Evolutionary conservation across 2,888 invertebrate species (phyloP), one percentile per base, ranked within the genome.

Genomic region (Trichopoda pennipes): DNA sequence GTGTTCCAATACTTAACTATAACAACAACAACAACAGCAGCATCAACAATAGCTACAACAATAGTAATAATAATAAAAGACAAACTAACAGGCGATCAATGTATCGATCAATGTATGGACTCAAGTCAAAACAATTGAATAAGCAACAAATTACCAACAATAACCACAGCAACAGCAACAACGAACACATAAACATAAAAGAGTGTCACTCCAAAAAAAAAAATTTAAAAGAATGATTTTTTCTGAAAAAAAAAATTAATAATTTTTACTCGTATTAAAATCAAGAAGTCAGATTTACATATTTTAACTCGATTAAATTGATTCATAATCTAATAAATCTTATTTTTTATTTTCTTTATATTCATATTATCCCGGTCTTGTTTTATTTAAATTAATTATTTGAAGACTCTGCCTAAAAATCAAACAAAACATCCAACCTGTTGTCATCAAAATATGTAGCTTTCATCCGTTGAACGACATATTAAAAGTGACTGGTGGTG

Each of bases 341-440:
- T 28, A 8, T 28, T 38, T 38, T 38, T 38, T 12, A 38, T 38
- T 38, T 44, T 44, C n/a, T 44, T n/a, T 6, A 12, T 16, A 44
- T 44, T 44, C n/a, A 14, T 44, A 2, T 44, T n/a, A 6, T n/a
- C 12, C n/a, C 1, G 23, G 7, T 28, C 0, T 28, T 28, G 28
- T 28, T 2, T 28, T 28, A 8, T 28, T 28, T 28, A 28, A 28
- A 4, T 28, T 28, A 23, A 64, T 42, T 60, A 64, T 38, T 63
- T 77, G 28, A 49, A 60, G 12, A 28, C 21, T 61, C 69, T 61
- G 76, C 28, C 3, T 47, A 6, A 44, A 44, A 44, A 3, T 2
- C 1, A 12, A 44, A 16, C 14, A 77, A 73, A 77, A 69, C 81
- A 81, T 78, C 81, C 77, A 81, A 81, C 81, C 77, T 81, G 81